phyloP scores from a whole-genome alignment of 2,888 invertebrate species.

The Drosophila robusta region DNA sequence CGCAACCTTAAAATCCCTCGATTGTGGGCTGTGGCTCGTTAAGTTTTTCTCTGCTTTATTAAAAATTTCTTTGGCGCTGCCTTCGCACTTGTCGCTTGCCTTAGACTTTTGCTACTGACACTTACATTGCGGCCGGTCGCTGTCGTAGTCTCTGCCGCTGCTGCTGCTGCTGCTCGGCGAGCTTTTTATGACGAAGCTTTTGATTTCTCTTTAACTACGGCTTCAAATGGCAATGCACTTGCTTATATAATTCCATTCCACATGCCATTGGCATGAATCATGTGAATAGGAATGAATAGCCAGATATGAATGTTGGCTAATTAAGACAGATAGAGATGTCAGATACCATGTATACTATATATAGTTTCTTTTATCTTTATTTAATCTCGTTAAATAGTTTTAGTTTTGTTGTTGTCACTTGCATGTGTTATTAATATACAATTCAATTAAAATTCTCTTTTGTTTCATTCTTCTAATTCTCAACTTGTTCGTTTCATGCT shows the following conservation, averaged over 20 bases:
- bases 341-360: background rate
- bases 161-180: background rate
- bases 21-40: background rate
- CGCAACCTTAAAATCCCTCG: no score
- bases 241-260: conserved; percentile 20
- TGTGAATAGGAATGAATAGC: conserved; percentile 22
- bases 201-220: conserved; percentile 30
- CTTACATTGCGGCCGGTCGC: background rate
- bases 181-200: conserved; percentile 39
- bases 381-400: conserved; percentile 71
- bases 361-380: conserved; percentile 60
- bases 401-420: conserved; percentile 36
- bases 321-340: conserved; percentile 16
- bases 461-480: conserved; percentile 36
- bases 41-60: background rate
- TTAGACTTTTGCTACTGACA: conserved; percentile 45
- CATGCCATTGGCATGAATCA: conserved; percentile 40
- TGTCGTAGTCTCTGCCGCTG: conserved; percentile 12
- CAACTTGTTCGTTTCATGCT: conserved; percentile 36
- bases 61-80: conserved; percentile 1
- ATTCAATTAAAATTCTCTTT: conserved; percentile 20
- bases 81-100: conserved; percentile 13
- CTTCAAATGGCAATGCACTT: conserved; percentile 25
- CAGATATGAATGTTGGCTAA: conserved; percentile 15
- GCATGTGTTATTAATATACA: conserved; percentile 42